These are phyloP conservation scores for Drosophila testacea DNA, from an alignment of 2,888 invertebrate genomes.

Conservation along the genomic window DNA sequence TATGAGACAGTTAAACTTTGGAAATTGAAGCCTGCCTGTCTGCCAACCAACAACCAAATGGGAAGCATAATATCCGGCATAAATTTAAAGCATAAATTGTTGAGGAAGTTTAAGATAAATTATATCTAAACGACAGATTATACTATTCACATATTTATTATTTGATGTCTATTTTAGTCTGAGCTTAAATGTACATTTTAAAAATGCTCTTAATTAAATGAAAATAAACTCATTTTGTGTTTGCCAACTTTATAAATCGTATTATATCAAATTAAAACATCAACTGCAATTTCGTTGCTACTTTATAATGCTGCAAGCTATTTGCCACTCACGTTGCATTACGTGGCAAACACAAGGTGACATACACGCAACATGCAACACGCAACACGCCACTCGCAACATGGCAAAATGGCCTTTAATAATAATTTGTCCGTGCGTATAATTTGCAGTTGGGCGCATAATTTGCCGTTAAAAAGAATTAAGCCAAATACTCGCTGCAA, in stretches of 20 bases:
- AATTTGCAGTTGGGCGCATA: constrained; percentile 51
- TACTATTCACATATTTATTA: neutral
- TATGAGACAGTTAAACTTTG: constrained; percentile 58
- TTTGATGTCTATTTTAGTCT: neutral
- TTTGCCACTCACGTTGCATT: constrained; percentile 32
- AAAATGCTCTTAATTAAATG: constrained; percentile 2
- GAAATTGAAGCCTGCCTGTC: constrained; percentile 28
- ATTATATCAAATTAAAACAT: constrained; percentile 32
- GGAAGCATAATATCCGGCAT: constrained; percentile 24
- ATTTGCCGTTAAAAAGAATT: constrained; percentile 66
- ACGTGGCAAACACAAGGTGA: constrained; percentile 23
- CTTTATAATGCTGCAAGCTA: constrained; percentile 31
- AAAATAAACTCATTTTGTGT: constrained; percentile 1
- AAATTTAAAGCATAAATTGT: constrained; percentile 30
- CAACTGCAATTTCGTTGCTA: constrained; percentile 24
- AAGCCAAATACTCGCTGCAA: constrained; percentile 43
- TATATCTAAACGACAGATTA: neutral
- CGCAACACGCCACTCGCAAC: constrained; percentile 17
- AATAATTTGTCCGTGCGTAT: constrained; percentile 52
- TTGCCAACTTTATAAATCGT: constrained; percentile 17
- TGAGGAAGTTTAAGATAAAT: neutral
- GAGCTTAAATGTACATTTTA: neutral
- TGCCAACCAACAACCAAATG: constrained; percentile 14
- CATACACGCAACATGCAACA: constrained; percentile 7
- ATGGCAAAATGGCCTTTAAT: constrained; percentile 47